Evolutionary conservation across 2,888 invertebrate genomes (phyloP), one percentile per base, ranked within the genome.

Genomic region (Pollenia labialis): DNA sequence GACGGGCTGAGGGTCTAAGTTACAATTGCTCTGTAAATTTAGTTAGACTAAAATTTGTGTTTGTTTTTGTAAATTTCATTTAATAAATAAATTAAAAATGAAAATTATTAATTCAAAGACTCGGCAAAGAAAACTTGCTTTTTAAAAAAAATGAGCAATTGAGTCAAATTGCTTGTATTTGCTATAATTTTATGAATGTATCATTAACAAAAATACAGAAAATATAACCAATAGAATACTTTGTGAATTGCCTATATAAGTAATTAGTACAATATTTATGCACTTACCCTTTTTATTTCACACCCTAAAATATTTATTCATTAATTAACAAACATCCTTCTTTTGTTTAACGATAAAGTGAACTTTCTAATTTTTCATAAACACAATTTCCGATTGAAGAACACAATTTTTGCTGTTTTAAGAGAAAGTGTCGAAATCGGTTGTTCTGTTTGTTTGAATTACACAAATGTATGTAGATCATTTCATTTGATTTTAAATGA

Each of bases 381-480:
- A 71, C 10, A 40, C 6, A 54, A 42, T 71, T 69, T 54, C 42
- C 16, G 16, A 44, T n/a, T 42, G 6, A 62, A 62, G n/a, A 44
- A 12, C 23, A 64, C 40, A 42, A 72, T 16, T 46, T 32, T 56
- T 12, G 42, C 42, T 56, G 14, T 56, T 44, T 54, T 18, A 64
- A 64, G 16, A 8, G 18, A 68, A 79, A 58, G 58, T 79, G 68
- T 58, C 58, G 68, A 79, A 48, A 50, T 32, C 32, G 0, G 23
- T 69, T 9, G 40, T 58, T 79, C 32, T 46, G 46, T 66, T 58
- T 2, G 18, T 46, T 48, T 68, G 42, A 23, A 32, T 50, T 62
- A 1, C 14, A 6, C 0, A 23, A 18, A 42, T 42, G 52, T 75
- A 42, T 42, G 52, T 75, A 16, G 56, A 18, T 56, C 18, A 23